Evolutionary conservation across 2,888 invertebrate genomes (phyloP).

Genomic region (Nesidiocoris tenuis): DNA sequence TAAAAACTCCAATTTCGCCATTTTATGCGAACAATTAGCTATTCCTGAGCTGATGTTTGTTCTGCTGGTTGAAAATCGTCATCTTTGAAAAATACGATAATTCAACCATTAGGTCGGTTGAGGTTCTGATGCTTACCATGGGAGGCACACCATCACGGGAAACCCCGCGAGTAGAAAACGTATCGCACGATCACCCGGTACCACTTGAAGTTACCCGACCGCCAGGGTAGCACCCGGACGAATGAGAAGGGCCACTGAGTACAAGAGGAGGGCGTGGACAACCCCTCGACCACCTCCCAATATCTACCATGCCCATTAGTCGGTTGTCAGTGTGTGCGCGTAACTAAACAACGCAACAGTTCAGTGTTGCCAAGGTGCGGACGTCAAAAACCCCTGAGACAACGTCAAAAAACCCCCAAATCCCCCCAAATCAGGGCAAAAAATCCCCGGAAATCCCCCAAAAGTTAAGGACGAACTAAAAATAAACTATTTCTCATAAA

Average conservation of each 20-base stretch:
- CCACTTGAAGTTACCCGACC: constrained; percentile 15
- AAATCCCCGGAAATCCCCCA: too few relatives aligned
- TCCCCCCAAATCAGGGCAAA: too few relatives aligned
- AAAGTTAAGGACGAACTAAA: too few relatives aligned
- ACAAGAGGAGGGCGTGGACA: constrained; percentile 36
- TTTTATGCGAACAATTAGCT: too few relatives aligned
- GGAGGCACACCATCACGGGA: constrained; percentile 29
- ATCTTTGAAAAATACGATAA: background rate
- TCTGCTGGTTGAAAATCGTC: background rate
- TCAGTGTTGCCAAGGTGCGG: too few relatives aligned
- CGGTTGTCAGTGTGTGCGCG: background rate
- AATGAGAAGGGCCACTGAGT: constrained; percentile 20
- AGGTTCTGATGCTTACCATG: constrained; percentile 20
- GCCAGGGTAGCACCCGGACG: constrained; percentile 41
- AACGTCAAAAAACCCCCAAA: too few relatives aligned
- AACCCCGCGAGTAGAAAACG: constrained; percentile 8
- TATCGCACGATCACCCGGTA: constrained; percentile 3
- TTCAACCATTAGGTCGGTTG: background rate
- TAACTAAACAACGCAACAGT: background rate
- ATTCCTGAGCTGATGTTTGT: background rate
- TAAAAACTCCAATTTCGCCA: too few relatives aligned
- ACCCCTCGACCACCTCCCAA: constrained; percentile 23
- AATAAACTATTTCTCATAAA: too few relatives aligned
- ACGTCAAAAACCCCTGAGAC: too few relatives aligned
- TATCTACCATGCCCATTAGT: background rate